These are phyloP conservation scores for Hippopotamus amphibius DNA, from an alignment of 2,113 vertebrate genomes.

Conservation along the genomic window DNA sequence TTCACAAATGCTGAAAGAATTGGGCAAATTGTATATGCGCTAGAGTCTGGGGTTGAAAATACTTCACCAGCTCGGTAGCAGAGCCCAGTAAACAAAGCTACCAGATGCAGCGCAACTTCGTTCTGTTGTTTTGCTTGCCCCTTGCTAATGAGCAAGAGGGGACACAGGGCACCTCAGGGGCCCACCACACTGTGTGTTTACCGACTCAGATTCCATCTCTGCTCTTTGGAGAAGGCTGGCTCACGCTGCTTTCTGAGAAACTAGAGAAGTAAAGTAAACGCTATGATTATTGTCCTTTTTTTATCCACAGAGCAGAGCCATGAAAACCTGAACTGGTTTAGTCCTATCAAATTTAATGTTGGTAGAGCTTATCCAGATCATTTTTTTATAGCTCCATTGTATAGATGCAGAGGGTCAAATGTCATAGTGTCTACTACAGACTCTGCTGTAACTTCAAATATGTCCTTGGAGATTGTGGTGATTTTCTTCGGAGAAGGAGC, in stretches of 20 bases:
- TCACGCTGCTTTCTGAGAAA: constrained; percentile 40
- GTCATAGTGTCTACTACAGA: background rate
- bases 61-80: constrained; percentile 21
- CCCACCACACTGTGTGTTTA: background rate
- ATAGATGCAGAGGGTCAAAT: background rate
- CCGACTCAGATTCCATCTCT: background rate
- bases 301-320: background rate
- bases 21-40: constrained; percentile 32
- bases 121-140: background rate
- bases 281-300: background rate
- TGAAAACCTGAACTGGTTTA: background rate
- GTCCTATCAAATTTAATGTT: constrained; percentile 37
- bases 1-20: constrained; percentile 68
- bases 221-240: background rate
- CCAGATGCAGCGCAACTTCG: background rate
- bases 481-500: background rate
- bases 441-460: background rate
- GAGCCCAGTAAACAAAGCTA: background rate
- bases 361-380: background rate
- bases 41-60: constrained; percentile 37
- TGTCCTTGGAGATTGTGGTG: background rate
- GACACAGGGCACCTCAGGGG: background rate
- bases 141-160: background rate
- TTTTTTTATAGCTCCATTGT: constrained; percentile 17
- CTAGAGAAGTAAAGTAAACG: constrained; percentile 3